These are phyloP conservation scores for Mus musculus DNA, from an alignment of 2,113 vertebrate species.

Conservation along the genomic window GRCm39 chr3:21409001-21409500, in stretches of 20 bases:
- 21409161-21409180: too few species aligned
- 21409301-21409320: too few species aligned
- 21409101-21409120: too few species aligned
- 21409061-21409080: too few species aligned
- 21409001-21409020: too few species aligned
- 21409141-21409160: too few species aligned
- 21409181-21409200: too few species aligned
- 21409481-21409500: background rate
- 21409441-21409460: background rate
- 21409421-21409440: background rate
- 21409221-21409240: constrained; percentile 17
- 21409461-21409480: background rate
- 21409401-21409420: background rate
- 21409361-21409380: background rate
- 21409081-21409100: too few species aligned
- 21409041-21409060: too few species aligned
- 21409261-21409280: background rate
- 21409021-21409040: too few species aligned
- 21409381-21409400: background rate
- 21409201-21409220: background rate
- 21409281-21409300: background rate
- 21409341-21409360: background rate
- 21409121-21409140: too few species aligned
- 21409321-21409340: background rate
- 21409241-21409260: background rate